Evolutionary conservation across 2,113 vertebrate genomes (phyloP), one percentile per base, ranked within the genome.

Genomic region (Cromileptes altivelis): DNA sequence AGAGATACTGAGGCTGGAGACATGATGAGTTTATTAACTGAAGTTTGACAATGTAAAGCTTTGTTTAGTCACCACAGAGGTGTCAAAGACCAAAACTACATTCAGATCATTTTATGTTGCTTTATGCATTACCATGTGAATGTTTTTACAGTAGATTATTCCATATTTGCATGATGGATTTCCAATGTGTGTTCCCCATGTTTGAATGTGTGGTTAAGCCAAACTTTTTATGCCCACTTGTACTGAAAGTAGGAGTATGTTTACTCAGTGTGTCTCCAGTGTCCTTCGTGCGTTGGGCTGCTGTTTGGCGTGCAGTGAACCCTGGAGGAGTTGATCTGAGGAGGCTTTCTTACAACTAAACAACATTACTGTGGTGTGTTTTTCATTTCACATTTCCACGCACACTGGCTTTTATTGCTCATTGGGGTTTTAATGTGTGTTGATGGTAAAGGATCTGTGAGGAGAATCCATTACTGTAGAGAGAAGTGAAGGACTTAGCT

Each of bases 341-440:
- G 23, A 69, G 27, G 6, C 40, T 33, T 60, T 65, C 64, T 78
- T 72, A 62, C 18, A 33, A 23, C 37, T 64, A 40, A 55, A 63
- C 62, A 40, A 69, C 72, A 70, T 23, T 18, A 56, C 13, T 33
- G 55, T 30, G 23, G 67, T 55, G 12, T 62, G 33, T 73, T 61
- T 80, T 75, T 58, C 40, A 58, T 78, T 30, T 30, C 30, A 30
- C 30, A 37, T 64, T 47, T 45, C 37, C 37, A 13, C 4, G 2
- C 65, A 55, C 50, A 60, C 19, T 74, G 57, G 9, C 15, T 75
- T 50, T 81, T 78, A 64, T 56, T 37, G 75, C 49, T 21, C 19
- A 45, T 45, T 30, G 23, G 25, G 52, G 7, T 30, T 27, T 53
- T 15, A 11, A 40, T 21, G 37, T 65, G 47, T 45, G 37, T 23